Conservation (phyloP, 2,797 vertebrate genomes). For the Oreonectes daqikongensis region DNA sequence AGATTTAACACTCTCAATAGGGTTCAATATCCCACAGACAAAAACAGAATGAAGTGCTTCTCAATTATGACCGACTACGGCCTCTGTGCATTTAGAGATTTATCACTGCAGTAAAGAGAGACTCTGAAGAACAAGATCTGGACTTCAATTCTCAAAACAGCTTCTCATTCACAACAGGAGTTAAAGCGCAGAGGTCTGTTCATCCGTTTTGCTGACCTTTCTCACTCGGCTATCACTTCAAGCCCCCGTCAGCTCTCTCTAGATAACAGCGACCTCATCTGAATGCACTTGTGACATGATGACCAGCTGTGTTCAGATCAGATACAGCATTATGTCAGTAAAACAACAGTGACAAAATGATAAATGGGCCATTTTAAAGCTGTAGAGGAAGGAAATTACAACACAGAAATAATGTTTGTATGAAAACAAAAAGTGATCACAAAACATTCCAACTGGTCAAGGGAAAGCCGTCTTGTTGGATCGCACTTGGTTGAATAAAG, state of each 20-base stretch:
- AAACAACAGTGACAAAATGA: slow-evolving; percentile 6
- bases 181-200: slow-evolving; percentile 2
- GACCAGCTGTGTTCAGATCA: slow-evolving; percentile 6
- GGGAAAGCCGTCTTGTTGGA: background rate
- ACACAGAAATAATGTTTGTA: background rate
- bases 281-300: background rate
- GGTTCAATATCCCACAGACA: slow-evolving; percentile 1
- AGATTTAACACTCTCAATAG: slow-evolving; percentile 40
- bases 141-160: slow-evolving; percentile 38
- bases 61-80: background rate
- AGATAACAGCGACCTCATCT: slow-evolving; percentile 38
- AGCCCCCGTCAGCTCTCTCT: slow-evolving; percentile 8
- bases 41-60: slow-evolving; percentile 39
- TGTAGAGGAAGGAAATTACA: background rate
- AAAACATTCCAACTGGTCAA: slow-evolving; percentile 13
- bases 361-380: background rate
- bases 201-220: background rate
- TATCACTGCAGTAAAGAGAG: slow-evolving; percentile 35
- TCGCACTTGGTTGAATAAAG: slow-evolving; percentile 5
- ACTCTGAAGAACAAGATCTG: slow-evolving; percentile 32
- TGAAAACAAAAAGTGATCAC: background rate
- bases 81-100: background rate
- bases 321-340: background rate
- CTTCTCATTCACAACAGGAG: slow-evolving; percentile 42
- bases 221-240: background rate